Evolutionary conservation across 2,888 invertebrate genomes (phyloP), one percentile per base, ranked within the genome.

Genomic region (Dryobota labecula): DNA sequence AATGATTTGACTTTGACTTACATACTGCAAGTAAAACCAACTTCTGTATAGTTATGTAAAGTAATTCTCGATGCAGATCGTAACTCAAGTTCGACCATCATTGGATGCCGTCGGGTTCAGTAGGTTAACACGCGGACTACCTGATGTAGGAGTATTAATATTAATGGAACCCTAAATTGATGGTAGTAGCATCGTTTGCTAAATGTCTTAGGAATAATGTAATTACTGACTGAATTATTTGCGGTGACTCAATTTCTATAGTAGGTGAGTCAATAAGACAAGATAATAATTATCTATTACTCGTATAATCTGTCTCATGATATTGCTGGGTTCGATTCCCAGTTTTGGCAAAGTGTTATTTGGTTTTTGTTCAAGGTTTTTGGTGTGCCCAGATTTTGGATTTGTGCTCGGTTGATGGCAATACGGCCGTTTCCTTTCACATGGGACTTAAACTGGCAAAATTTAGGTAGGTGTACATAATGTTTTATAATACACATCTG

Each of bases 111-210:
- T 33, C 6, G n/a, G 60, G 82, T 38, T 82, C 78, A 79, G 43
- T 57, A 51, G 82, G 78, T 77, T 79, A 82, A 82, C 77, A 65
- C 62, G 47, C 20, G 65, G 53, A 62, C 78, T 77, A 72, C 78
- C 60, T 56, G 76, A 75, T 63, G 63, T 54, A 41, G 62, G 8
- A 2, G 47, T 36, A 58, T 77, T 30, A 70, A 76, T 82, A 72
- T 82, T 60, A 56, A 77, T 72, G 24, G 33, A n/a, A 13, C 36
- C 20, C 56, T 64, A 61, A 64, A 77, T 81, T 61, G 13, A 67
- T 67, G 47, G 5, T 6, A 47, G 58, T 24, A 18, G 13, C 11
- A 65, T 18, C 47, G 41, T 73, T 76, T 20, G 54, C 36, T 24
- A 43, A 67, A 41, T 47, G 41, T 49, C 15, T 54, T 33, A 27